A percentile compares a stretch with the other conserved stretches of the same genome.
These are phyloP conservation scores for Caenorhabditis doughertyi DNA, from an alignment of 2,888 invertebrate genomes.

Conservation along the genomic window DNA sequence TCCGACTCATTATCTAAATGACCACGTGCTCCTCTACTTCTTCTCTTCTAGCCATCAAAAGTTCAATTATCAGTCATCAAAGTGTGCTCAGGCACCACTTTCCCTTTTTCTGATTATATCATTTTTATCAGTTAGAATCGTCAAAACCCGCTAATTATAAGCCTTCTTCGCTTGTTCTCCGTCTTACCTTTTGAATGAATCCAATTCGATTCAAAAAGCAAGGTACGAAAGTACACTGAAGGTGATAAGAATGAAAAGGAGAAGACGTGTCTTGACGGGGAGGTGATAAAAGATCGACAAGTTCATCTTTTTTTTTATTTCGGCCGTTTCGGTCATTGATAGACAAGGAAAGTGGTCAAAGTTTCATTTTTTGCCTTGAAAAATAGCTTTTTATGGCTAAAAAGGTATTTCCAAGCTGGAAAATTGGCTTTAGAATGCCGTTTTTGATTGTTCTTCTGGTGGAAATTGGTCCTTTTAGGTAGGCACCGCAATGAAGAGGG, in stretches of 20 bases:
- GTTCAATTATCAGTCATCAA: slow-evolving; percentile 17
- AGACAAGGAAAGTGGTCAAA: no score
- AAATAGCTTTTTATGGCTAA: no score
- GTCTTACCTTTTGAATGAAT: neutral
- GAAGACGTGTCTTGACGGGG: neutral
- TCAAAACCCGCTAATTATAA: neutral
- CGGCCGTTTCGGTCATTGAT: no score
- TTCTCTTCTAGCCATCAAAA: neutral
- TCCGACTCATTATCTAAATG: neutral
- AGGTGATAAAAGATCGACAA: neutral
- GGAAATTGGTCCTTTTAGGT: no score
- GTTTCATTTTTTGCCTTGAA: no score
- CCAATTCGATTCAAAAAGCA: neutral
- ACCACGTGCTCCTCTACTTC: slow-evolving; percentile 6
- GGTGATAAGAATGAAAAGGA: slow-evolving; percentile 1
- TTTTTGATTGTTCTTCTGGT: no score
- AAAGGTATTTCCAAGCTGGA: no score
- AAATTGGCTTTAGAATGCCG: no score
- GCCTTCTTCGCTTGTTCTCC: neutral
- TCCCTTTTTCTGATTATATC: no score
- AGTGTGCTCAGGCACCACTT: no score
- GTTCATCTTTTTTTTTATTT: neutral
- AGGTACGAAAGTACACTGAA: slow-evolving; percentile 49
- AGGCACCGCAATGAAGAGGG: no score
- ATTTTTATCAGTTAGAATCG: no score